These are phyloP conservation scores for Phymastichus coffea DNA, from an alignment of 1,140 invertebrate species.

Conservation along the genomic window DNA sequence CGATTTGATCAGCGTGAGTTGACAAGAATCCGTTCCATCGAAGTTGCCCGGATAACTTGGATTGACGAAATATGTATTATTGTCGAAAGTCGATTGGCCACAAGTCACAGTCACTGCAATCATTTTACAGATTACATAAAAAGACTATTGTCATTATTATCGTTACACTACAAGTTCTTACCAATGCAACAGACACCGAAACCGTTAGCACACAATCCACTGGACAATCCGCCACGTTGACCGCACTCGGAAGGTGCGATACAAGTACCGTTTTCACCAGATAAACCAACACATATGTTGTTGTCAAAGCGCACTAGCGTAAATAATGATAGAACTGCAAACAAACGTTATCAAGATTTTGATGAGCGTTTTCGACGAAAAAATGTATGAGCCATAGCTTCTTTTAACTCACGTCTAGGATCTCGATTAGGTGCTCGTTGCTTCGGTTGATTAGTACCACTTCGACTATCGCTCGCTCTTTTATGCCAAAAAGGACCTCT, in stretches of 20 bases:
- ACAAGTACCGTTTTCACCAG: conserved; percentile 78
- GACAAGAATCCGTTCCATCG: conserved; percentile 78
- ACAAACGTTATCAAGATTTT: too few species aligned
- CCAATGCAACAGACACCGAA: conserved; percentile 75
- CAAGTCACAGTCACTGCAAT: conserved; percentile 71
- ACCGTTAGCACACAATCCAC: conserved; percentile 74
- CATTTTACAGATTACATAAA: too few species aligned
- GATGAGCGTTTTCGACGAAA: neutral
- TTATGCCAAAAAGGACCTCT: too few species aligned
- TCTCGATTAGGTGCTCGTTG: neutral
- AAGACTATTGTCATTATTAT: too few species aligned
- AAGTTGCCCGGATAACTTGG: conserved; percentile 72
- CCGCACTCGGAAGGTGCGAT: conserved; percentile 68
- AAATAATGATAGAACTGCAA: conserved; percentile 74
- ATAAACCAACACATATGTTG: conserved; percentile 65
- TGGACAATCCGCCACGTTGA: conserved; percentile 65
- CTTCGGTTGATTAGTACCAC: neutral
- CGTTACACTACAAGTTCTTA: too few species aligned
- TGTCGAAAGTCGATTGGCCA: conserved; percentile 72
- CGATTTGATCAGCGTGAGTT: conserved; percentile 75
- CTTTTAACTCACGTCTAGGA: conserved; percentile 1
- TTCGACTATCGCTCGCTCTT: too few species aligned
- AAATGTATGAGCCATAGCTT: neutral
- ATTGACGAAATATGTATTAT: conserved; percentile 83
- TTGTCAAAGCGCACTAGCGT: conserved; percentile 74